Percentiles rank a stretch among this genome's conserved stretches.
Evolutionary conservation across 2,888 invertebrate genomes (phyloP).

Genomic region (Lasioglossum leucozonium): DNA sequence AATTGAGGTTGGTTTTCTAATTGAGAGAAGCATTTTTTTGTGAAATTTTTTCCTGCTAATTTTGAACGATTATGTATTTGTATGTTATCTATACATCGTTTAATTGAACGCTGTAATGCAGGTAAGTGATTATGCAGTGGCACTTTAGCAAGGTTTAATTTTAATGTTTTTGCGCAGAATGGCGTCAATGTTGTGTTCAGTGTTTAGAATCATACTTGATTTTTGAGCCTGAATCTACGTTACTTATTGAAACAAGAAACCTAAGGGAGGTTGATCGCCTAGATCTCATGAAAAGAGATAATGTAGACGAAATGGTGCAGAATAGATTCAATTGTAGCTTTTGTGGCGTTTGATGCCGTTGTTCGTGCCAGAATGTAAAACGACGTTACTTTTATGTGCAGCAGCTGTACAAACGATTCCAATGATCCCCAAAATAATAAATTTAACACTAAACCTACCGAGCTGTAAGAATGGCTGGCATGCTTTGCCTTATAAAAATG

Average conservation of each 20-base stretch:
- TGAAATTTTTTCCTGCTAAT: not conserved
- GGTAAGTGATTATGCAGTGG: not conserved
- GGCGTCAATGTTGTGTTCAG: not conserved
- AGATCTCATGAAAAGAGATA: not conserved
- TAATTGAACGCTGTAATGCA: not conserved
- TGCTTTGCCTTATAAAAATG: too few species aligned
- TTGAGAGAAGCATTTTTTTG: not conserved
- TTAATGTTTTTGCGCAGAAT: not conserved
- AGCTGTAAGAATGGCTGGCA: too few species aligned
- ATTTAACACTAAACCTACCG: not conserved
- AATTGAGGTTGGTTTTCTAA: not conserved
- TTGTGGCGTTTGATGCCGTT: not conserved
- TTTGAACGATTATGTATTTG: not conserved
- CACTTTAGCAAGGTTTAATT: not conserved
- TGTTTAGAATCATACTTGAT: not conserved
- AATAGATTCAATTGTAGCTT: constrained; percentile 2
- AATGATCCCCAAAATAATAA: not conserved
- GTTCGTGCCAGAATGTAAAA: not conserved
- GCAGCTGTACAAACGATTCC: not conserved
- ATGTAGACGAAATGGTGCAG: not conserved
- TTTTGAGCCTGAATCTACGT: not conserved
- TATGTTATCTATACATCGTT: not conserved
- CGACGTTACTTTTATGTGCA: not conserved
- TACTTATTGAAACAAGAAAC: not conserved
- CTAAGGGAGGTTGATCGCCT: not conserved